Conservation (phyloP, 2,888 invertebrate genomes). For the Drosophila affinis region DNA sequence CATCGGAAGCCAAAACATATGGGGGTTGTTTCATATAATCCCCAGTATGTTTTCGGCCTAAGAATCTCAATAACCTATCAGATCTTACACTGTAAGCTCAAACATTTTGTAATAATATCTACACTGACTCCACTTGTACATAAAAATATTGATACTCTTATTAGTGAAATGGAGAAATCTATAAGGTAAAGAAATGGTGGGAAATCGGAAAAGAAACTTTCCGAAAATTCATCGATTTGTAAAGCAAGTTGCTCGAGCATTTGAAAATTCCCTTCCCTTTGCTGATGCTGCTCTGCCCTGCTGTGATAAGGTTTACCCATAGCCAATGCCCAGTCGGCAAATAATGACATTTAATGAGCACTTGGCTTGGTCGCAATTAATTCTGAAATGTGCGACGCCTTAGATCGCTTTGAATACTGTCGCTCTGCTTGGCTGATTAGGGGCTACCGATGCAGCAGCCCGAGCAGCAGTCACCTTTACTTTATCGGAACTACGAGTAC, state of each 20-base stretch:
- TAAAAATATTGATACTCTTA: no score
- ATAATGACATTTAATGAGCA: not conserved
- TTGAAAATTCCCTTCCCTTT: not conserved
- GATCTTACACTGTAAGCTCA: no score
- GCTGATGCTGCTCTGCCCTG: not conserved
- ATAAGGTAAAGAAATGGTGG: no score
- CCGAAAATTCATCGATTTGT: not conserved
- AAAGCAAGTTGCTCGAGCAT: not conserved
- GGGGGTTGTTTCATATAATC: no score
- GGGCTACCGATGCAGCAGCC: not conserved
- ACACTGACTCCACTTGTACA: no score
- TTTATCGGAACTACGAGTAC: conserved; percentile 9
- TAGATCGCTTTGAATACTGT: not conserved
- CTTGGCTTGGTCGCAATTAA: not conserved
- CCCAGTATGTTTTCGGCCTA: no score
- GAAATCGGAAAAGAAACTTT: no score
- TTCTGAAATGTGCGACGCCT: not conserved
- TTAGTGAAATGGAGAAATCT: no score
- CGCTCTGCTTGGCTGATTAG: not conserved
- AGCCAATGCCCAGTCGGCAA: not conserved
- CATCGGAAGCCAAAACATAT: no score
- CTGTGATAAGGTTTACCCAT: not conserved
- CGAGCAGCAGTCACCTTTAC: conserved; percentile 34
- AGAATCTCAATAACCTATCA: no score
- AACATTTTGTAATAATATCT: no score